Base-by-base conservation (phyloP, 2,113 vertebrate genomes). In the Amblyornis subalaris region DNA sequence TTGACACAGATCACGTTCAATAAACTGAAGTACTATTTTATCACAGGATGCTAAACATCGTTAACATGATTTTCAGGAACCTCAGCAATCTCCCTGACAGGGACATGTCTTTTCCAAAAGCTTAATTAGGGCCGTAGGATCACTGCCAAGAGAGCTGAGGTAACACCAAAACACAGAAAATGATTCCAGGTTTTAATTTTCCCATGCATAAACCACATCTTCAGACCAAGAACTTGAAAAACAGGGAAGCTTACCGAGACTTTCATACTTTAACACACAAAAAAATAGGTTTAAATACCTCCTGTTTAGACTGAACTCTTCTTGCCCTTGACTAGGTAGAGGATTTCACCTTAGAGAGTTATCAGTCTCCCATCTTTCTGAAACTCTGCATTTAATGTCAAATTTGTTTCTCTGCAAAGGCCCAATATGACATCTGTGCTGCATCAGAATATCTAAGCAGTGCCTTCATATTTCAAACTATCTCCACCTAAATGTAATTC, bases 401-500 rank as follows among this genome's bases (percentile, higher is more conserved):
- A n/a, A n/a, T 72, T 16, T 23, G 1, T 28, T 44, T 51, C 22
- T 74, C 28, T 69, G 15, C 15, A 72, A 79, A 89, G 33, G 29
- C 6, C 21, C 72, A 31, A 1, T 3, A 4, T 5, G 11, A 50
- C 3, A 0, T 20, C 35, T 62, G 8, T 31, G 21, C 38, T 47
- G 17, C 47, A 57, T 24, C 19, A 61, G 12, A 19, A 6, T 66
- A 16, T 40, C n/a, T 28, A 58, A 51, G 20, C 18, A 53, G 13
- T 7, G 6, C 54, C 2, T 28, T 83, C 7, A 0, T 48, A 66
- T 31, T 74, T 89, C 33, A 53, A 66, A 55, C 2, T 40, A 10
- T 44, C 21, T 78, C 31, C 33, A 85, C 38, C 45, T 71, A 82
- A 82, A 36, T 36, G 12, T 4, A 58, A 17, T 10, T 71, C 26